Evolutionary conservation across 2,888 invertebrate genomes (phyloP).

Genomic region (Ormyrus rosae): DNA sequence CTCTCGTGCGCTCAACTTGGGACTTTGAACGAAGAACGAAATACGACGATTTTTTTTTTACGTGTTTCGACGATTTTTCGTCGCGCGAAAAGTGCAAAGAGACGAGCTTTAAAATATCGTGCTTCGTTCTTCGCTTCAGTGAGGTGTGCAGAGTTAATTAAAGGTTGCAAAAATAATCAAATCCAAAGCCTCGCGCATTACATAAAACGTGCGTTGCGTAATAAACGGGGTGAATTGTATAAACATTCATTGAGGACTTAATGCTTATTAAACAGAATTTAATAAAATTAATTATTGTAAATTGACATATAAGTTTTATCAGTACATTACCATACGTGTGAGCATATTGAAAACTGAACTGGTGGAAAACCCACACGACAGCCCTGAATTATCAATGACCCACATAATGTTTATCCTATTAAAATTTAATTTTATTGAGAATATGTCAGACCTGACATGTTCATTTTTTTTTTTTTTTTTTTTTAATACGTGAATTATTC

Average conservation of each 20-base stretch:
- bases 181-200: too few species aligned
- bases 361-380: slow-evolving; percentile 51
- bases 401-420: slow-evolving; percentile 52
- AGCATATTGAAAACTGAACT: slow-evolving; percentile 52
- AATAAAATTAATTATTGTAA: slow-evolving; percentile 37
- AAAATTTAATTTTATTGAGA: slow-evolving; percentile 55
- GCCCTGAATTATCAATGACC: slow-evolving; percentile 53
- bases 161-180: too few species aligned
- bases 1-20: too few species aligned
- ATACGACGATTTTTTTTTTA: too few species aligned
- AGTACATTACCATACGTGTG: slow-evolving; percentile 53
- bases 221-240: too few species aligned
- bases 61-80: too few species aligned
- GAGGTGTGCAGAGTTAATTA: too few species aligned
- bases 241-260: neutral
- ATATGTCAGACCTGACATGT: slow-evolving; percentile 36
- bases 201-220: too few species aligned
- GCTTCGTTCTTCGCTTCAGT: neutral
- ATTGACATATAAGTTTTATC: slow-evolving; percentile 34
- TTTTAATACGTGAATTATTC: slow-evolving; percentile 41
- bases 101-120: too few species aligned
- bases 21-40: too few species aligned
- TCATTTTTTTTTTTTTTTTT: slow-evolving; percentile 5
- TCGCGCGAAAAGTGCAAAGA: too few species aligned
- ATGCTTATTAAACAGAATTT: neutral